Evolutionary conservation across 2,888 invertebrate species (phyloP), one percentile per base, ranked within the genome.

Genomic region (Eristalis pertinax): DNA sequence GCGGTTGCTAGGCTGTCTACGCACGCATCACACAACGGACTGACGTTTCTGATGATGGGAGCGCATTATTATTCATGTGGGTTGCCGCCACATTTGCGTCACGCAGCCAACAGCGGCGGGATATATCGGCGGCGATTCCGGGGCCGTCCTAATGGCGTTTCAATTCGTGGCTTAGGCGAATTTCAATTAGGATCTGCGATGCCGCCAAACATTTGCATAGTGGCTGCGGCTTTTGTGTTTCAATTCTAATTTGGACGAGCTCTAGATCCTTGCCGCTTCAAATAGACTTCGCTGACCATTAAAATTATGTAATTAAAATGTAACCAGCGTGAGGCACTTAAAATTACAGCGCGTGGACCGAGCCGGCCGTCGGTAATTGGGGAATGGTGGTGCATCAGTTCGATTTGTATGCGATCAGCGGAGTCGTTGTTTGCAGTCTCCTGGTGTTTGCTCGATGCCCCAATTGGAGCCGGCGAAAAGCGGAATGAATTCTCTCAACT

Each of bases 131-230:
- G 50, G 69, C 19, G 72, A 64, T 65, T 58, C 22, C 69, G 63
- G n/a, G 69, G 58, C 65, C 65, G 32, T 69, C 82, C 74, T 69
- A 74, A 78, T 82, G 82, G 70, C 62, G 70, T 78, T 78, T 56
- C 86, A 74, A 79, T 73, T 79, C 62, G 65, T 24, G 26, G 58
- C 76, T 76, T 79, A 84, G 75, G 63, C 76, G 79, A 78, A 83
- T 87, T 84, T 87, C 84, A 87, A 87, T 87, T 87, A 87, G 73
- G 64, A 76, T 72, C 68, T 43, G 60, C 58, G 43, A 84, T 79
- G 78, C 69, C 63, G 72, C 63, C 56, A 84, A 87, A 83, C 50
- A 87, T 84, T 87, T 84, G 84, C 84, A 80, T 80, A 81, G 74
- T 29, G 38, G 62, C 43, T 56, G 81, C 38, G 43, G 50, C 38